phyloP scores from a whole-genome alignment of 1,140 invertebrate species.

The Pseudomyrmex gracilis region DNA sequence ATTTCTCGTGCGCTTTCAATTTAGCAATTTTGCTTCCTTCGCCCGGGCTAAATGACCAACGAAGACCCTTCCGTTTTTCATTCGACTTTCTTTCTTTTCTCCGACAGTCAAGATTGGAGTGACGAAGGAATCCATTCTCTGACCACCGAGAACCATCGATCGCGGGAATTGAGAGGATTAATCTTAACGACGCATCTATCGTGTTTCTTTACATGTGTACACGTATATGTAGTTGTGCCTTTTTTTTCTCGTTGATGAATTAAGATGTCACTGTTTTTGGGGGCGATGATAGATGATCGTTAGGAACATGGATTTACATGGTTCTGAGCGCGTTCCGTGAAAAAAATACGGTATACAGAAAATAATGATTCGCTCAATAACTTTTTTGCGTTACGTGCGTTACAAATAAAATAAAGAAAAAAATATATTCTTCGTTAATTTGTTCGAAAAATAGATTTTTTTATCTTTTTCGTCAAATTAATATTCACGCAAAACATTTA shows the following conservation, averaged over 20 bases:
- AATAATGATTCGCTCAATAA: neutral
- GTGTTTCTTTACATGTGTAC: slow-evolving; percentile 2
- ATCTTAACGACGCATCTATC: slow-evolving; percentile 72
- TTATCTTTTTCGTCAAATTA: too few species aligned
- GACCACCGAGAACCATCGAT: slow-evolving; percentile 56
- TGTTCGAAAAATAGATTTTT: neutral
- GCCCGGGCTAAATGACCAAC: slow-evolving; percentile 55
- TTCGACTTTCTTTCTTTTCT: slow-evolving; percentile 47
- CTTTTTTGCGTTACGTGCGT: neutral
- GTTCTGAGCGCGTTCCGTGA: neutral
- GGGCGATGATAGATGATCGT: slow-evolving; percentile 64
- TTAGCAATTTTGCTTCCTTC: slow-evolving; percentile 61
- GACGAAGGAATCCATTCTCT: slow-evolving; percentile 64
- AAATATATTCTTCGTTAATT: neutral
- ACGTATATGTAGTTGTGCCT: slow-evolving; percentile 1
- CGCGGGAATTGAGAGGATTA: slow-evolving; percentile 73
- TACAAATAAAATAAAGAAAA: neutral
- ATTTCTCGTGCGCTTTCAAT: slow-evolving; percentile 64
- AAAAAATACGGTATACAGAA: slow-evolving; percentile 4
- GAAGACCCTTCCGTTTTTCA: slow-evolving; percentile 58
- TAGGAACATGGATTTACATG: slow-evolving; percentile 31
- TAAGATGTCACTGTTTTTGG: slow-evolving; percentile 40
- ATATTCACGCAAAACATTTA: neutral
- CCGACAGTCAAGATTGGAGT: slow-evolving; percentile 66
- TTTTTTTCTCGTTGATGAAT: slow-evolving; percentile 34